Evolutionary conservation across 2,113 vertebrate genomes (phyloP).

Genomic region (Aldabrachelys gigantea): DNA sequence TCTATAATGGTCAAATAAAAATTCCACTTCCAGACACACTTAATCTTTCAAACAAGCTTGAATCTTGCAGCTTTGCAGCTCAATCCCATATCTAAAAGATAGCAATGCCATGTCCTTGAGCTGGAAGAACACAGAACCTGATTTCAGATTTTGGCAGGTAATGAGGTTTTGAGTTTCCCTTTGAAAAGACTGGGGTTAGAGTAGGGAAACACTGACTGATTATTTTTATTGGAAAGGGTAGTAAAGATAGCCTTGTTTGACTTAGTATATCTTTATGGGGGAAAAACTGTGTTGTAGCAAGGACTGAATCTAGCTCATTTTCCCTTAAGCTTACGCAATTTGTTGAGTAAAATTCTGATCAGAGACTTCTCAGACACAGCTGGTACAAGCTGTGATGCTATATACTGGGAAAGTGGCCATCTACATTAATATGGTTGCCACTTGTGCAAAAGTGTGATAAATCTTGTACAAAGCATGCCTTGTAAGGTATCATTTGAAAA

Average conservation of each 20-base stretch:
- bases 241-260: background rate
- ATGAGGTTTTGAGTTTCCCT: background rate
- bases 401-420: too few relatives aligned
- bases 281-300: background rate
- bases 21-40: background rate
- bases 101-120: accelerated
- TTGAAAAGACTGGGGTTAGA: background rate
- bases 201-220: background rate
- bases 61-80: background rate
- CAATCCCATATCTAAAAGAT: background rate
- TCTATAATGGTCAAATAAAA: background rate
- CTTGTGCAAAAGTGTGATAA: too few relatives aligned
- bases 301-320: background rate
- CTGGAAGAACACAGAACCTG: accelerated
- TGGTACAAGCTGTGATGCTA: background rate
- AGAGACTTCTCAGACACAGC: background rate
- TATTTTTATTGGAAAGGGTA: background rate
- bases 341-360: background rate
- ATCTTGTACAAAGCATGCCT: too few relatives aligned
- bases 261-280: background rate
- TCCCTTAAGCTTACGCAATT: background rate
- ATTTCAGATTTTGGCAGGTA: background rate
- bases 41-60: background rate
- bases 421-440: too few relatives aligned
- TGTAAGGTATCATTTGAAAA: too few relatives aligned